Conservation (phyloP, 2,888 invertebrate genomes). For the Toxonevra muliebris region DNA sequence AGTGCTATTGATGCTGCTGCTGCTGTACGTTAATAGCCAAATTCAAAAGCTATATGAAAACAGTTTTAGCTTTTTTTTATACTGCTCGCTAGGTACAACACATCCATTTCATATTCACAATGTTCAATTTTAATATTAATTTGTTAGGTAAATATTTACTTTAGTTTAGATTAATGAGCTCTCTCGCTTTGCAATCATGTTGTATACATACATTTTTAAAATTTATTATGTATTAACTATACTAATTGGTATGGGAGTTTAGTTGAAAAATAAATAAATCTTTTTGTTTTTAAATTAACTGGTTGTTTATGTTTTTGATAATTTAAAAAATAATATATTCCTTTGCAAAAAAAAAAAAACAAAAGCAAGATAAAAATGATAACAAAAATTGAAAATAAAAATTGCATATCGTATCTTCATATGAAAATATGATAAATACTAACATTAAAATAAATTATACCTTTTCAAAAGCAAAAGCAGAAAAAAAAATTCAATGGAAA, state of each 20-base stretch:
- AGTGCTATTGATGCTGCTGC: constrained; percentile 30
- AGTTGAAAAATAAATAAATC: neutral
- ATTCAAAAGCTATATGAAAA: constrained; percentile 6
- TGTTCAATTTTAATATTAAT: constrained; percentile 45
- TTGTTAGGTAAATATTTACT: constrained; percentile 48
- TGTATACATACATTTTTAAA: constrained; percentile 22
- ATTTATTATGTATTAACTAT: constrained; percentile 34
- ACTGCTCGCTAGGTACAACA: neutral
- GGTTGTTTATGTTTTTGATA: neutral
- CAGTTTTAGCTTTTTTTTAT: constrained; percentile 13
- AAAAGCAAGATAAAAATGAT: neutral
- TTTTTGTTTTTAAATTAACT: no score
- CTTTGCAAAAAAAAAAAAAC: no score
- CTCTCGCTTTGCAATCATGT: constrained; percentile 2
- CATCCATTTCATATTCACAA: constrained; percentile 38
- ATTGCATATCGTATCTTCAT: constrained; percentile 20
- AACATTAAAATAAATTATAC: constrained; percentile 64
- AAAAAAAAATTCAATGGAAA: constrained; percentile 11
- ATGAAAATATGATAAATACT: constrained; percentile 58
- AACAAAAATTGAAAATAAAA: constrained; percentile 16
- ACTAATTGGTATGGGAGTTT: neutral
- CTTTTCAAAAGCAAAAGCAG: constrained; percentile 43
- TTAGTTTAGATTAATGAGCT: constrained; percentile 42
- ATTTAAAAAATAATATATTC: neutral
- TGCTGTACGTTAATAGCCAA: constrained; percentile 19